These are phyloP conservation scores for Trogon melanurus DNA, from an alignment of 2,113 vertebrate species.

Conservation along the genomic window DNA sequence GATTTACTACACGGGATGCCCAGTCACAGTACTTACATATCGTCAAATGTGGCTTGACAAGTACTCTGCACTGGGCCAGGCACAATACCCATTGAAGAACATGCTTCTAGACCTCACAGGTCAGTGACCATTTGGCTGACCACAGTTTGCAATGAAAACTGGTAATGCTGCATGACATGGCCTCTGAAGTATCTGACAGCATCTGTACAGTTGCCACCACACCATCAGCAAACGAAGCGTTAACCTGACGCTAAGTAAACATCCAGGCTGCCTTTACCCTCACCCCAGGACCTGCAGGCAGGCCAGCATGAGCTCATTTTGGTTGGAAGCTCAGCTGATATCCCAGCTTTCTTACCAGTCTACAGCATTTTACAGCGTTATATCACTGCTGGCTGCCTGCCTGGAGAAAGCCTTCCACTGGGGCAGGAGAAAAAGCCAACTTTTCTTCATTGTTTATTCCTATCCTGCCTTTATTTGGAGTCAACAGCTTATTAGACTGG, in stretches of 20 bases:
- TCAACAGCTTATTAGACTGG: conserved; percentile 53
- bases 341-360: not conserved
- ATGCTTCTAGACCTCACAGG: not conserved
- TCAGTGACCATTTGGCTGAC: not conserved
- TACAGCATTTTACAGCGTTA: not conserved
- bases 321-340: conserved; percentile 42
- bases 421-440: conserved; percentile 47
- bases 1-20: not conserved
- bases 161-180: not conserved
- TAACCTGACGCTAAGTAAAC: not conserved
- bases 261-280: not conserved
- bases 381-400: conserved; percentile 59
- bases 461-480: conserved; percentile 64
- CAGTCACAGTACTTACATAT: not conserved
- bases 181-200: not conserved
- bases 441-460: conserved; percentile 52
- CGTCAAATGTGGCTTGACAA: not conserved
- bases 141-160: not conserved
- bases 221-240: not conserved
- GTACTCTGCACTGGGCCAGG: not conserved
- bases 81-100: not conserved
- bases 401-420: conserved; percentile 37
- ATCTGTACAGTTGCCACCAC: not conserved
- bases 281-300: not conserved
- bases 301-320: conserved; percentile 60